A percentile compares a stretch with the other conserved stretches of the same genome.
These are phyloP conservation scores for Tortrix viridana DNA, from an alignment of 2,888 invertebrate species.

Conservation along the genomic window DNA sequence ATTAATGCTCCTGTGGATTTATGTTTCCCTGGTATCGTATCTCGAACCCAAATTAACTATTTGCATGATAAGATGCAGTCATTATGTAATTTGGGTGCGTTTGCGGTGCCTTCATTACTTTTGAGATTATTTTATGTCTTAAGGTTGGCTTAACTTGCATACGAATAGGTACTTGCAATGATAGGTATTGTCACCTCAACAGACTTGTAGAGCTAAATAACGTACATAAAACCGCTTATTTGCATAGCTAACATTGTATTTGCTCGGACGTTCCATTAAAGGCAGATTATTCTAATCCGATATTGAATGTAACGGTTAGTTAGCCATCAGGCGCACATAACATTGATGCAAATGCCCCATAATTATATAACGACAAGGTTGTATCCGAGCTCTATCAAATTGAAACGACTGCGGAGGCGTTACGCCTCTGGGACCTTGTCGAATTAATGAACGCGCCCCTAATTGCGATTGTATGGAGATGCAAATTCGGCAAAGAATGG, in stretches of 20 bases:
- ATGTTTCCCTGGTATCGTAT: conserved; percentile 40
- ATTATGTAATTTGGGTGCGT: conserved; percentile 32
- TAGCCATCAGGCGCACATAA: conserved; percentile 66
- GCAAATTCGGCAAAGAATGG: conserved; percentile 73
- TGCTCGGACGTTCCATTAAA: conserved; percentile 30
- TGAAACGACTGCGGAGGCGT: conserved; percentile 53
- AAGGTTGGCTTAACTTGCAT: not conserved
- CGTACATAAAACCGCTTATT: conserved; percentile 5
- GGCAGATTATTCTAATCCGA: conserved; percentile 59
- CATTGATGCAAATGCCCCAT: conserved; percentile 71
- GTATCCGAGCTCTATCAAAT: conserved; percentile 62
- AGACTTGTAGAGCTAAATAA: not conserved
- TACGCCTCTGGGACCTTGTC: conserved; percentile 57
- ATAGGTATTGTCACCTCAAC: not conserved
- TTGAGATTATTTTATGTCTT: conserved; percentile 25
- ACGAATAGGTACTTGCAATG: not conserved
- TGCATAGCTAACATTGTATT: conserved; percentile 12
- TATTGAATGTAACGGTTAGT: conserved; percentile 68
- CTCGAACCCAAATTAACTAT: conserved; percentile 40
- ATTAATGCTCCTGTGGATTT: conserved; percentile 53
- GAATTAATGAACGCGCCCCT: conserved; percentile 66
- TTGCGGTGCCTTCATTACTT: conserved; percentile 35
- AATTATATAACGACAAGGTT: conserved; percentile 67
- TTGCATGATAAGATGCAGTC: conserved; percentile 41
- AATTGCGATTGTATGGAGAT: conserved; percentile 80